Conservation (phyloP, 2,888 invertebrate species). For the Biston betularia region DNA sequence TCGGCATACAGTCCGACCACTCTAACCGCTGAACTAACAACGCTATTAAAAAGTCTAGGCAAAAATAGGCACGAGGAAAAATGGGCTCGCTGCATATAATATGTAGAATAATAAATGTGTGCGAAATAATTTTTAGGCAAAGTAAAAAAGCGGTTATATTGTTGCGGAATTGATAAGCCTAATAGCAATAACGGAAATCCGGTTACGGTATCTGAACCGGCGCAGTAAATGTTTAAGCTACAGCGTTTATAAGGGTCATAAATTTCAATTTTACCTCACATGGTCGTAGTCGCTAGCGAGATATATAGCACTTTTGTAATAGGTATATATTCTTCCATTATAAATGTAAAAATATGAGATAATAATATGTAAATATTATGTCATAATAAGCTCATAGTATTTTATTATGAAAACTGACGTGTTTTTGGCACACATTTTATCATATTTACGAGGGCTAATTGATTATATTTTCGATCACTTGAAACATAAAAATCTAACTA, state of each 20-base stretch:
- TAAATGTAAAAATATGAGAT: conserved; percentile 11
- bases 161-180: conserved; percentile 40
- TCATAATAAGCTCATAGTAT: not conserved
- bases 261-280: conserved; percentile 45
- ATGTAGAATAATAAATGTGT: conserved; percentile 40
- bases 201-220: conserved; percentile 29
- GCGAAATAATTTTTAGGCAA: conserved; percentile 19
- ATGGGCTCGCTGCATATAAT: conserved; percentile 28
- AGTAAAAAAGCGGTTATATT: conserved; percentile 30
- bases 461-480: no score
- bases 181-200: conserved; percentile 43
- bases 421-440: no score
- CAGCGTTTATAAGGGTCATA: conserved; percentile 40
- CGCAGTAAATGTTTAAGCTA: conserved; percentile 37
- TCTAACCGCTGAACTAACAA: no score
- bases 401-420: no score
- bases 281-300: conserved; percentile 22
- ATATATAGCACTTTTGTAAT: conserved; percentile 23
- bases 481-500: no score
- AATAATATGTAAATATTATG: not conserved
- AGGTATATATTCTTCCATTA: no score
- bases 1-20: no score
- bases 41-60: conserved; percentile 38
- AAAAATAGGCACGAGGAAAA: conserved; percentile 47
- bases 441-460: no score